Percentiles rank a stretch among this genome's conserved stretches.
Conservation (phyloP, 2,797 vertebrate genomes). For the Alauda arvensis region DNA sequence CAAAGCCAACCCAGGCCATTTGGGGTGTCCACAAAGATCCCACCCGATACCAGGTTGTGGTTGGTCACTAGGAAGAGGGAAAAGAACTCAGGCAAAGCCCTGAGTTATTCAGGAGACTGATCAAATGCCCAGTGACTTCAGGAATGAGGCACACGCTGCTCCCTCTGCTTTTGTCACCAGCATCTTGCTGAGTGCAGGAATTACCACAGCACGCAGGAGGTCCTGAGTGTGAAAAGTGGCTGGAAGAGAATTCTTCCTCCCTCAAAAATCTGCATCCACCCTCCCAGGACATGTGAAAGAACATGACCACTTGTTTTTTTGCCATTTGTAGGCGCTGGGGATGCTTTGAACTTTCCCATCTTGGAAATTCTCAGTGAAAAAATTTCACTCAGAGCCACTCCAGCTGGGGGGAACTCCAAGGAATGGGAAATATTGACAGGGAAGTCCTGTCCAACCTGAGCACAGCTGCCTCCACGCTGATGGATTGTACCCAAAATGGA, state of each 20-base stretch:
- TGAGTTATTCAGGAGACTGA: not conserved
- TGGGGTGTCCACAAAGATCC: not conserved
- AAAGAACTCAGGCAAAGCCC: not conserved
- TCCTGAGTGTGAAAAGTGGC: not conserved
- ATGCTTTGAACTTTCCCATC: not conserved
- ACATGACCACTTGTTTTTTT: not conserved
- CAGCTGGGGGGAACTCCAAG: not conserved
- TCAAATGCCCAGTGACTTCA: not conserved
- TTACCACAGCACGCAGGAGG: accelerated
- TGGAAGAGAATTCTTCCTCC: not conserved
- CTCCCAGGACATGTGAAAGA: not conserved
- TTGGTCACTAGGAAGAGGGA: not conserved
- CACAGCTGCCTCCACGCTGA: not conserved
- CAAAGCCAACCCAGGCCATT: not conserved
- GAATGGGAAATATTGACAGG: not conserved
- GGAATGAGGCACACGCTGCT: not conserved
- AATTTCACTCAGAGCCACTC: not conserved
- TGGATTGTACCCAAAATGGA: not conserved
- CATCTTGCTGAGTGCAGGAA: not conserved
- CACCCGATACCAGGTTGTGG: not conserved
- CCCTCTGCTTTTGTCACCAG: not conserved
- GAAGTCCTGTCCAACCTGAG: not conserved
- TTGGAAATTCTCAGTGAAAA: not conserved
- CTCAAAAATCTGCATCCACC: not conserved
- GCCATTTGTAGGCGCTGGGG: not conserved